Conservation (phyloP, 2,113 vertebrate genomes). For the Catharus minimus region DNA sequence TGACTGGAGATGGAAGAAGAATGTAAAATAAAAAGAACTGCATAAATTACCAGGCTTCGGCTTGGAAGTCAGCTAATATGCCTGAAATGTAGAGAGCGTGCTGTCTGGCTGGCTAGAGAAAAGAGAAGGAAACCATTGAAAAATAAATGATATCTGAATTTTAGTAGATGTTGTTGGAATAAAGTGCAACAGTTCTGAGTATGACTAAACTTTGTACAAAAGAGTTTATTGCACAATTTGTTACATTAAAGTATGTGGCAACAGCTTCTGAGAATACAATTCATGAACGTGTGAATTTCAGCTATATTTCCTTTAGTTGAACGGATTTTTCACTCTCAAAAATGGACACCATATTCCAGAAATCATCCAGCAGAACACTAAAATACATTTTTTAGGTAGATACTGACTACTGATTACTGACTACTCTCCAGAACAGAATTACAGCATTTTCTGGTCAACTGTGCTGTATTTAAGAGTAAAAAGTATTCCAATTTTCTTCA, state of each 20-base stretch:
- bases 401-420: fast-evolving
- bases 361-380: background rate
- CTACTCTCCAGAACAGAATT: background rate
- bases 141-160: background rate
- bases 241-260: background rate
- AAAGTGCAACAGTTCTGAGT: background rate
- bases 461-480: background rate
- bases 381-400: background rate
- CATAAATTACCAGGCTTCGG: background rate
- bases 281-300: background rate
- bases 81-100: background rate
- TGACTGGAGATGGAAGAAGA: background rate
- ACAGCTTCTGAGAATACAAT: background rate
- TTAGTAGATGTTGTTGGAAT: background rate
- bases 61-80: background rate
- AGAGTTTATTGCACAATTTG: background rate
- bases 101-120: background rate
- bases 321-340: background rate
- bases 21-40: background rate
- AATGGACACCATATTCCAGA: background rate
- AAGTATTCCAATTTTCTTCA: background rate
- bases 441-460: background rate
- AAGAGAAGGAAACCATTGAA: background rate
- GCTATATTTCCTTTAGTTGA: background rate
- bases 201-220: background rate